Base-by-base conservation (phyloP, 2,888 invertebrate species). In the Troides oblongomaculatus region DNA sequence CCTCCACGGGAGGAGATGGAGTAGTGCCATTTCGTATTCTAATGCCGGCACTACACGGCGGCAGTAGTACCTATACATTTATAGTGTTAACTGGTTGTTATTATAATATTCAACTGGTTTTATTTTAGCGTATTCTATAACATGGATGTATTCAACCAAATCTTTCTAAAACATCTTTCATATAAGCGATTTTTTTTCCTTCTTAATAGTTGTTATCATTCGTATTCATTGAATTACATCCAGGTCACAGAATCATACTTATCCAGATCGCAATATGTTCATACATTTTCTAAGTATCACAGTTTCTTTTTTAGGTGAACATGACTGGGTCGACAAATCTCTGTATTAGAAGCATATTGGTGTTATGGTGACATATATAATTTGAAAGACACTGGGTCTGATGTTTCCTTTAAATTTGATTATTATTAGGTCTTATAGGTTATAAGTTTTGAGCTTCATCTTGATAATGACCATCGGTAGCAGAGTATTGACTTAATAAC, bases 1-100 rank as follows among this genome's bases (percentile, higher is more conserved):
- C 70, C 69, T 70, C 72, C 71, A 68, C 67, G 72, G 72, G 71
- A 65, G 57, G 73, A 72, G 58, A 74, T 62, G 72, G 72, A 70
- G 70, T 71, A 68, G 71, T 67, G 30, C 71, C 69, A 66, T 30
- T 18, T 59, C 23, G 66, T 73, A 72, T 72, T 74, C 73, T 71
- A 65, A 64, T 30, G 66, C 70, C 66, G 71, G 68, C 60, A 68
- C 71, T 66, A 70, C 70, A 62, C 66, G 66, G 66, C 66, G 12
- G 59, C 66, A 60, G 46, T 62, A 43, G n/a, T 62, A 43, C 14
- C 21, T 43, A 62, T 43, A 62, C 25, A 14, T 36, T 43, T 18
- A 30, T 58, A 58, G 57, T 23, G 57, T 58, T 58, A 58, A 58
- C 57, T 58, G 57, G 57, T 58, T 58, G 57, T 58, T 58, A 46